Base-by-base conservation (phyloP, 2,888 invertebrate genomes). In the Melieria picta region DNA sequence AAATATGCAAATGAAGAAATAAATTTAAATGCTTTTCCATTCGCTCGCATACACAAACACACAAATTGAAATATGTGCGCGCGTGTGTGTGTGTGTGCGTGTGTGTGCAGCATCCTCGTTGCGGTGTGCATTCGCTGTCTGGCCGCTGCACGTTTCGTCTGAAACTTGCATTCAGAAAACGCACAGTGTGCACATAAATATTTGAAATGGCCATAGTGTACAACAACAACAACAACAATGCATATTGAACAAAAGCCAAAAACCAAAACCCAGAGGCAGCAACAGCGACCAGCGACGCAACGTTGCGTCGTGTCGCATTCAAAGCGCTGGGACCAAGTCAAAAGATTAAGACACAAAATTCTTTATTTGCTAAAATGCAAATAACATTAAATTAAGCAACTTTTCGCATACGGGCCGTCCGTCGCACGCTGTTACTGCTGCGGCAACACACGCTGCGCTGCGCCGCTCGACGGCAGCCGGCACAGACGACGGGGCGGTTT, bases 1-100 rank as follows among this genome's bases (percentile, higher is more conserved):
- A 86, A 85, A 86, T 86, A 86, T 86, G 86, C 83, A 86, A 86
- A 86, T 86, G 84, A 86, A 86, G 86, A 86, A 84, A 86, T 86
- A 86, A 86, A 86, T 86, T 84, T 85, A 79, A 81, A 82, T 83
- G 81, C 82, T 71, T 76, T 79, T 78, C 75, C 74, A 57, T 71
- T 71, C 76, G 52, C 76, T 75, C 70, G 62, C 68, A 72, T 77
- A 71, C 71, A 74, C 65, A 72, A 50, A 65, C 52, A 60, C 66
- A 70, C 72, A 72, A 72, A 74, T 72, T 69, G 74, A 63, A 69
- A 72, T 75, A 73, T 71, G 30, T 30, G 30, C 30, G 30, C 30
- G 30, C 55, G n/a, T 57, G 16, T 65, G 50, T 7, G 4, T 16
- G 42, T 58, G 47, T n/a, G n/a, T n/a, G n/a, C 55, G 16, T 65